These are phyloP conservation scores for Otus sunia DNA, from an alignment of 2,113 vertebrate genomes.

Conservation along the genomic window DNA sequence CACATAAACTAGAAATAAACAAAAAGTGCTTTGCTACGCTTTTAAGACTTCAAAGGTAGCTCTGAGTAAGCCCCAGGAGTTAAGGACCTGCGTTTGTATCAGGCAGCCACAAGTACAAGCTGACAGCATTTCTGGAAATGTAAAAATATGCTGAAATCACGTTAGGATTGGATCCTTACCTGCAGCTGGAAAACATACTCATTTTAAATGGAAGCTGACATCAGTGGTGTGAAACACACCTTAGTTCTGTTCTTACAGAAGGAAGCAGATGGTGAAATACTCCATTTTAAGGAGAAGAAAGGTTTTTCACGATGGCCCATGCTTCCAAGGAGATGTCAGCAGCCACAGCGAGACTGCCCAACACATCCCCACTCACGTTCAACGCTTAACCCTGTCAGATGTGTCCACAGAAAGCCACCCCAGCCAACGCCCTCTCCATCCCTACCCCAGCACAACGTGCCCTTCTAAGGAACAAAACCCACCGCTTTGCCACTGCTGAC, in stretches of 20 bases:
- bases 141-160: neutral
- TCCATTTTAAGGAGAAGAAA: neutral
- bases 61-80: neutral
- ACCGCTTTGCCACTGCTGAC: neutral
- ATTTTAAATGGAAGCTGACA: neutral
- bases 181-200: neutral
- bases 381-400: fast-evolving
- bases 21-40: neutral
- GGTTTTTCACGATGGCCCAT: neutral
- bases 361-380: fast-evolving
- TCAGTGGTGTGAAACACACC: neutral
- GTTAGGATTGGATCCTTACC: neutral
- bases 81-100: neutral
- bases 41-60: neutral
- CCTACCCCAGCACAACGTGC: neutral
- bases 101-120: neutral
- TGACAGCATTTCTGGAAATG: neutral
- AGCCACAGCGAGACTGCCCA: neutral
- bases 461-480: neutral
- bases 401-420: neutral
- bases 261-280: neutral
- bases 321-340: neutral
- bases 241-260: neutral
- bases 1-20: neutral
- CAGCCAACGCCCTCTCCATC: neutral